Evolutionary conservation across 2,113 vertebrate species (phyloP), one percentile per base, ranked within the genome.

Genomic region (Corydoras sp.): DNA sequence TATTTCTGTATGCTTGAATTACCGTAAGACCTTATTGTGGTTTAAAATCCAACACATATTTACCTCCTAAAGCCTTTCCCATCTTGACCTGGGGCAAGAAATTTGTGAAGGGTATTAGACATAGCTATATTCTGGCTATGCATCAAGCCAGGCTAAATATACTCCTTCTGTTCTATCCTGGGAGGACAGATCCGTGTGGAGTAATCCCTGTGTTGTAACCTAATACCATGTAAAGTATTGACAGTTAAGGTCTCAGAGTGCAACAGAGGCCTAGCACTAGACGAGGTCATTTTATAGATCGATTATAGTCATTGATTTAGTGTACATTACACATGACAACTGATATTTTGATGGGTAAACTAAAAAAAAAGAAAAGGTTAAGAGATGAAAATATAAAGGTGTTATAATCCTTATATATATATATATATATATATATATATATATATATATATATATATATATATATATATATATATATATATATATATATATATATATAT

Each of bases 191-290:
- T 81, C 78, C 77, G 77, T 80, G 76, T 77, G 74, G 68, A 80
- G 62, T 83, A 83, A 83, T 82, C 82, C 79, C 76, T 74, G 76
- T 76, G 77, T 82, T 79, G 79, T 74, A 71, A 78, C 77, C 64
- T 65, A 76, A 83, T 77, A 72, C 80, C 75, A 79, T 62, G 65
- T 72, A 71, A 80, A 75, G 68, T 69, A 74, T 66, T 79, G 74
- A 78, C 76, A 81, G 76, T 62, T 67, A 78, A 81, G 74, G 80
- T 79, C 80, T 80, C 73, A 60, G 72, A 71, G 64, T 77, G 74
- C 68, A 73, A 76, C 58, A 70, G 61, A 69, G 66, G 55, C 53
- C 51, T 55, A 62, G 49, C 70, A 71, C 66, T 50, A 69, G 60
- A 62, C 11, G 71, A 79, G 78, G 79, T 76, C 71, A 68, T 62